Evolutionary conservation across 2,797 vertebrate genomes (phyloP).

Genomic region (Valencia hispanica): DNA sequence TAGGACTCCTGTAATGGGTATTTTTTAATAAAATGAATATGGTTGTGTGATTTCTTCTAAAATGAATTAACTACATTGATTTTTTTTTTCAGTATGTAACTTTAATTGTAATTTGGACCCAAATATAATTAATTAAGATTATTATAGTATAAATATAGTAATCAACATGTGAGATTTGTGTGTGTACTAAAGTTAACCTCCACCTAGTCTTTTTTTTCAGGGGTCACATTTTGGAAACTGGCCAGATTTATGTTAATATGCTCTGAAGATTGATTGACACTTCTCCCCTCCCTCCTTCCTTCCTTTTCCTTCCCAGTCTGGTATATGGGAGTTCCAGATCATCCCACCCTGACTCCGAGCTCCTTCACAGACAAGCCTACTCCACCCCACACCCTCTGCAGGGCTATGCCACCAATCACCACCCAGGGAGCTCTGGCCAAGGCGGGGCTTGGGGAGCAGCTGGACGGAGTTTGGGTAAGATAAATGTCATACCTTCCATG

Average conservation of each 20-base stretch:
- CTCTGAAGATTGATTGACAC: slow-evolving; percentile 54
- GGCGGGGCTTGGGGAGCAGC: slow-evolving; percentile 87
- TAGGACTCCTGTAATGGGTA: slow-evolving; percentile 28
- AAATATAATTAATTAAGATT: slow-evolving; percentile 10
- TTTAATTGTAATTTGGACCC: not conserved
- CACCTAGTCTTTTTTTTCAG: slow-evolving; percentile 8
- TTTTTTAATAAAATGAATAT: slow-evolving; percentile 4
- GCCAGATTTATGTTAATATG: slow-evolving; percentile 53
- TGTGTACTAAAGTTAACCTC: not conserved
- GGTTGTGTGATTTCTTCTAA: slow-evolving; percentile 1
- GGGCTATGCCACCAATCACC: slow-evolving; percentile 97
- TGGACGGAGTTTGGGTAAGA: slow-evolving; percentile 86
- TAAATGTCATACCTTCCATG: slow-evolving; percentile 79
- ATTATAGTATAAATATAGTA: not conserved
- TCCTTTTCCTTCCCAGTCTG: slow-evolving; percentile 79
- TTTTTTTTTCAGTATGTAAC: slow-evolving; percentile 8
- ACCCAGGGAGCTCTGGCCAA: slow-evolving; percentile 90
- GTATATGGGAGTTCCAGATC: slow-evolving; percentile 94
- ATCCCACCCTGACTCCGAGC: slow-evolving; percentile 94
- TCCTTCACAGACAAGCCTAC: slow-evolving; percentile 94
- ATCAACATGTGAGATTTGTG: slow-evolving; percentile 8
- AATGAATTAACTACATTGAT: slow-evolving; percentile 1
- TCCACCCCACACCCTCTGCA: slow-evolving; percentile 95
- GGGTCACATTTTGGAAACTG: slow-evolving; percentile 39
- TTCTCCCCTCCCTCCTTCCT: slow-evolving; percentile 18